phyloP scores from a whole-genome alignment of 2,113 vertebrate genomes.

The Scortum barcoo region DNA sequence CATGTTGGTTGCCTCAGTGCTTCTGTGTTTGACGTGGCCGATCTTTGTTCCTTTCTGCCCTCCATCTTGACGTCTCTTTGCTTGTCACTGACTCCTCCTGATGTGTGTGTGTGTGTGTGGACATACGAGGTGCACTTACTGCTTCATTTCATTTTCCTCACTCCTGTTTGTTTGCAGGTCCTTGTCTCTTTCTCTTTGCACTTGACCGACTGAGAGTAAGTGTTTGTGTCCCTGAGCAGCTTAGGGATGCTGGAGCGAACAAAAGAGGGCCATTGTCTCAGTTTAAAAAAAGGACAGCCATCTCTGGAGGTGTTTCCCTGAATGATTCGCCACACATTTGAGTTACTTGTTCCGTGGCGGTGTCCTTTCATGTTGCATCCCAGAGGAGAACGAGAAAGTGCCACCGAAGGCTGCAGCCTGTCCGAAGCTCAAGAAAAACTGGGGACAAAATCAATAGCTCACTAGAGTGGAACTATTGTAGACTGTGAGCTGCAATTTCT shows the following conservation, averaged over 20 bases:
- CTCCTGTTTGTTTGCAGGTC: constrained; percentile 39
- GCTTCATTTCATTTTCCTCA: constrained; percentile 33
- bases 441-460: constrained; percentile 82
- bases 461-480: constrained; percentile 80
- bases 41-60: constrained; percentile 2
- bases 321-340: constrained; percentile 69
- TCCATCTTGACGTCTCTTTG: constrained; percentile 4
- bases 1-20: constrained; percentile 29
- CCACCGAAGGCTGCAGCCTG: constrained; percentile 69
- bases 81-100: constrained; percentile 23
- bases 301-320: constrained; percentile 71
- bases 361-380: constrained; percentile 66
- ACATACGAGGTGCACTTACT: constrained; percentile 50
- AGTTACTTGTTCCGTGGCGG: constrained; percentile 66
- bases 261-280: constrained; percentile 72
- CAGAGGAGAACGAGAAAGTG: constrained; percentile 71
- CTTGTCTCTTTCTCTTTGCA: constrained; percentile 46
- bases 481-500: constrained; percentile 76
- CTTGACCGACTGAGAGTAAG: constrained; percentile 51
- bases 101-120: background rate
- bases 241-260: constrained; percentile 56
- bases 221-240: constrained; percentile 55
- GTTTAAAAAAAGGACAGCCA: constrained; percentile 69
- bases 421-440: constrained; percentile 52
- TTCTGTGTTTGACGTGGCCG: constrained; percentile 31